Conservation (phyloP, 64 coral and sea anemone species). For the Acropora tenuis region DNA sequence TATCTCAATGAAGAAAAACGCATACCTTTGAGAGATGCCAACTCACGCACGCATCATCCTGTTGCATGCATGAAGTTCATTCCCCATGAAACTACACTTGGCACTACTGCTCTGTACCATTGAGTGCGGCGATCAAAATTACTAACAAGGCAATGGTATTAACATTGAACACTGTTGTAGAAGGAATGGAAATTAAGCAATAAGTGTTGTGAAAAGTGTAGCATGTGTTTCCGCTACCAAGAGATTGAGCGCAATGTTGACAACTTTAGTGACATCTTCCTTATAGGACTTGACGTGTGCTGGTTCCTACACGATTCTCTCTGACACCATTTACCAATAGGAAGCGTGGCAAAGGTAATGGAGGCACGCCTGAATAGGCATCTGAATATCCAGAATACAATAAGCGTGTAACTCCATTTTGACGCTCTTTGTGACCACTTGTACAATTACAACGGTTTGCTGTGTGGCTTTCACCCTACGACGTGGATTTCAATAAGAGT, state of each 20-base stretch:
- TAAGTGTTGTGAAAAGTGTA: constrained; percentile 35
- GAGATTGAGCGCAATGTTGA: constrained; percentile 17
- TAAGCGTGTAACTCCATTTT: constrained; percentile 69
- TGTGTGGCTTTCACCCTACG: constrained; percentile 65
- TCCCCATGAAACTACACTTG: constrained; percentile 38
- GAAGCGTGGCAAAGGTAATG: constrained; percentile 51
- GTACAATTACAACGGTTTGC: constrained; percentile 57
- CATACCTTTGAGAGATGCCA: not conserved
- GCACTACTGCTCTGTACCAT: not conserved
- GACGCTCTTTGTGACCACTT: constrained; percentile 38
- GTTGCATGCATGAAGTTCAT: constrained; percentile 7
- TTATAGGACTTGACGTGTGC: constrained; percentile 58
- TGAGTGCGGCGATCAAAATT: constrained; percentile 28
- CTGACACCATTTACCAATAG: constrained; percentile 58
- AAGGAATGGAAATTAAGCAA: constrained; percentile 36
- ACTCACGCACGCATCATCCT: not conserved
- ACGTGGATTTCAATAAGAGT: constrained; percentile 68
- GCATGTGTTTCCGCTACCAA: constrained; percentile 64
- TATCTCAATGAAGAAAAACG: constrained; percentile 35
- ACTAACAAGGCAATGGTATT: constrained; percentile 21
- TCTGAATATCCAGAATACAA: constrained; percentile 13
- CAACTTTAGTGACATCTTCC: constrained; percentile 63
- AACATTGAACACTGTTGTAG: constrained; percentile 6
- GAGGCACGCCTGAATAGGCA: not conserved
- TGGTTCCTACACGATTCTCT: constrained; percentile 32